Evolutionary conservation across 2,888 invertebrate genomes (phyloP).

Genomic region (Diadegma fenestrale): DNA sequence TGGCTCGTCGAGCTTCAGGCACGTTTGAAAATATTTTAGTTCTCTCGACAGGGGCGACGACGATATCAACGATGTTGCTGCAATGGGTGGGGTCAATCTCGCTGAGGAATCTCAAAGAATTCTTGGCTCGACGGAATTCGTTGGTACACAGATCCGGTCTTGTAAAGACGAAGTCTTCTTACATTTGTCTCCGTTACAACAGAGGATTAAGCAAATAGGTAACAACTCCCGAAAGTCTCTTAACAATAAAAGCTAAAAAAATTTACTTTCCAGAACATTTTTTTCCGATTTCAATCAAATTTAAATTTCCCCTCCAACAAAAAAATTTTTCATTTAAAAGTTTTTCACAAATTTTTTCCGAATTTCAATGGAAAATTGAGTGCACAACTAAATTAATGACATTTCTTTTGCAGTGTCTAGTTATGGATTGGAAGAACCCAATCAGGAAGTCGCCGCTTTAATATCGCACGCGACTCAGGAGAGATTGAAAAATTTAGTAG

Average conservation of each 20-base stretch:
- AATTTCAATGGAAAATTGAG: neutral
- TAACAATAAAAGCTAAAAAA: neutral
- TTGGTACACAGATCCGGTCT: conserved; percentile 94
- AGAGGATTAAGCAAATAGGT: conserved; percentile 91
- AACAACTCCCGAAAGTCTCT: conserved; percentile 78
- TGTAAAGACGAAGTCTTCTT: conserved; percentile 97
- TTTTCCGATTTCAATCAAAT: neutral
- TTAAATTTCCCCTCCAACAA: neutral
- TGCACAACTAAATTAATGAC: neutral
- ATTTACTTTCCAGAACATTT: too few relatives aligned
- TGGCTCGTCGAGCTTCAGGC: neutral
- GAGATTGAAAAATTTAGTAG: conserved; percentile 94
- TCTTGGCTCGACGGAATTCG: conserved; percentile 94
- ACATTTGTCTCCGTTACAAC: conserved; percentile 91
- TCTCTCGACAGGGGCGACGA: conserved; percentile 90
- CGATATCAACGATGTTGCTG: conserved; percentile 99
- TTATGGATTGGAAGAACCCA: conserved; percentile 93
- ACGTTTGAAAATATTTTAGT: neutral
- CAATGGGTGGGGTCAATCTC: conserved; percentile 99
- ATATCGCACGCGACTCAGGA: conserved; percentile 98
- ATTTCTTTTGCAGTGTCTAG: conserved; percentile 85
- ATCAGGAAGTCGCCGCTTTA: conserved; percentile 94
- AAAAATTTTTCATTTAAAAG: too few relatives aligned
- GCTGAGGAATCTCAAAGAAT: conserved; percentile 98
- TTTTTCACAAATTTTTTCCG: neutral